A percentile compares a stretch with the other conserved stretches of the same genome.
These are phyloP conservation scores for Myotis pilosus DNA, from an alignment of 2,797 vertebrate genomes.

Conservation along the genomic window DNA sequence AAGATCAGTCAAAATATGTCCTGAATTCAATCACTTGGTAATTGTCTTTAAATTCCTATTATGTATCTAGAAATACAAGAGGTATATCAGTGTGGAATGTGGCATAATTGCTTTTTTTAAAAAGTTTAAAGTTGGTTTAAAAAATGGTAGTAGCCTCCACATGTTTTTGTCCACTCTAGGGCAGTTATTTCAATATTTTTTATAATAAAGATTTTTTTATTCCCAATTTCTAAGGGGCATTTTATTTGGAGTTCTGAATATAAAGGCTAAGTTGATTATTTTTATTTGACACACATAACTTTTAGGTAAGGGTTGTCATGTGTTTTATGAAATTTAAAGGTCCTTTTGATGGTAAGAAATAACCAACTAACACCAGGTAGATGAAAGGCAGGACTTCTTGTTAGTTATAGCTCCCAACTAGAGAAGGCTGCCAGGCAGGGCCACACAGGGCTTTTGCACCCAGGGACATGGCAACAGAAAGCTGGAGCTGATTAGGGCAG, in stretches of 20 bases:
- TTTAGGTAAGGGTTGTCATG: not conserved
- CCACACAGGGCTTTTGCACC: not conserved
- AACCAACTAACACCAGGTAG: not conserved
- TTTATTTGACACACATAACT: not conserved
- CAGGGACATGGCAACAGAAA: not conserved
- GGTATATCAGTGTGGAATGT: not conserved
- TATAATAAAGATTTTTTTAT: not conserved
- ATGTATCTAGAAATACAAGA: not conserved
- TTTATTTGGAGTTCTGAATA: not conserved
- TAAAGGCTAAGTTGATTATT: constrained; percentile 1
- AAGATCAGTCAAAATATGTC: not conserved
- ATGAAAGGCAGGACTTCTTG: not conserved
- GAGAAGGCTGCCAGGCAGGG: not conserved
- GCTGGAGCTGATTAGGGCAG: not conserved
- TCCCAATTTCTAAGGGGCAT: not conserved
- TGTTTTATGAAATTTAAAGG: not conserved
- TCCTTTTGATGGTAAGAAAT: not conserved
- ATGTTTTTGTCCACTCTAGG: not conserved
- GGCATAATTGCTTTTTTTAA: not conserved
- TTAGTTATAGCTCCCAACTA: not conserved
- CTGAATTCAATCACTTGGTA: not conserved
- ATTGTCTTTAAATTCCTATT: not conserved
- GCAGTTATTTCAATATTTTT: constrained; percentile 17
- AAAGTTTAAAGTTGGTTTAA: not conserved
- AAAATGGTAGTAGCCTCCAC: not conserved